Percentiles rank a stretch among this genome's conserved stretches.
phyloP scores from a whole-genome alignment of 2,113 vertebrate species.

The Pteronura brasiliensis region DNA sequence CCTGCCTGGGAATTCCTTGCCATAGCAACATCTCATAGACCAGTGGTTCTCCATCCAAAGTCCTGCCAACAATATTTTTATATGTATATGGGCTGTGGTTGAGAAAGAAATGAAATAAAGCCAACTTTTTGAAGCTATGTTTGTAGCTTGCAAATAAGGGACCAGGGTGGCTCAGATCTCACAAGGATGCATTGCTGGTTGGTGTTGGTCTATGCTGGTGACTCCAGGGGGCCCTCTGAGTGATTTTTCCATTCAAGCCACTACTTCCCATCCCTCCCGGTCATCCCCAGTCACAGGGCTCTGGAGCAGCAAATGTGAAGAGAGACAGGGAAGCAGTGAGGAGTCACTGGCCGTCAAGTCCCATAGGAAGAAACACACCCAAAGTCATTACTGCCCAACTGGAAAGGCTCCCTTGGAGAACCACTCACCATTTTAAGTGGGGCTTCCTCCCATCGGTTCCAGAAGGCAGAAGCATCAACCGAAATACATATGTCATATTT shows the following conservation, averaged over 20 bases:
- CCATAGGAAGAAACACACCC: rapidly evolving
- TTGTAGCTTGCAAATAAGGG: not conserved
- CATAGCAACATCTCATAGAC: not conserved
- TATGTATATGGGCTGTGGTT: not conserved
- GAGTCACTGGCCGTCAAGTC: not conserved
- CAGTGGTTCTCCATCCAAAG: not conserved
- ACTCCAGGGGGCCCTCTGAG: not conserved
- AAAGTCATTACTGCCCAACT: not conserved
- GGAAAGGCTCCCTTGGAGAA: not conserved
- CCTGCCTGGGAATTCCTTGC: not conserved
- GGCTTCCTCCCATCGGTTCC: not conserved
- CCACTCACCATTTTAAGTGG: not conserved
- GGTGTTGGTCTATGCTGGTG: not conserved
- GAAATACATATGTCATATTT: not conserved
- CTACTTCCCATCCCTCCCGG: not conserved
- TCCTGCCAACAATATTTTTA: not conserved
- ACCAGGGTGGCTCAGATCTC: not conserved
- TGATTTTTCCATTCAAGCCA: not conserved
- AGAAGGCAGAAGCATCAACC: not conserved
- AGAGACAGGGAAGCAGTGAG: not conserved
- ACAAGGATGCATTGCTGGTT: not conserved
- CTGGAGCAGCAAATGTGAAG: not conserved
- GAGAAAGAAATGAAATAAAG: not conserved
- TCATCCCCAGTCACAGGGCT: too few relatives aligned
- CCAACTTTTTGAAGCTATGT: not conserved